phyloP scores from a whole-genome alignment of 1,140 invertebrate genomes.

The Listronotus bonariensis region DNA sequence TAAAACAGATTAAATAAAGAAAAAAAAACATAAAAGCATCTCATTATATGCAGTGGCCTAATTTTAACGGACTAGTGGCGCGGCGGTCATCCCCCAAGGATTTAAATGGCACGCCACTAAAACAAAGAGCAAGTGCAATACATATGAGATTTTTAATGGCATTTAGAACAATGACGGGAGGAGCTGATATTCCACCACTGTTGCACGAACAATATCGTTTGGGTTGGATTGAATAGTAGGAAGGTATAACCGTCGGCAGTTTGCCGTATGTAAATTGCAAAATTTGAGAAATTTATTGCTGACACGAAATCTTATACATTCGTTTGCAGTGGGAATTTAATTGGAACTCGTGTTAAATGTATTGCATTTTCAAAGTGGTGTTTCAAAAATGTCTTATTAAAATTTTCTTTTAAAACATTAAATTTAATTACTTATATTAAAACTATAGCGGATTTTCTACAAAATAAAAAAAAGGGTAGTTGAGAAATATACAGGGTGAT shows the following conservation, averaged over 20 bases:
- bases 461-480: too few species aligned
- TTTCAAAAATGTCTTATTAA: too few species aligned
- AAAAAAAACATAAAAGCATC: too few species aligned
- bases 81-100: slow-evolving; percentile 8
- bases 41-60: not conserved
- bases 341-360: slow-evolving; percentile 21
- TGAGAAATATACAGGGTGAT: too few species aligned
- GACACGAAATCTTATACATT: slow-evolving; percentile 19
- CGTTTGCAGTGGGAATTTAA: slow-evolving; percentile 18
- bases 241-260: slow-evolving; percentile 20
- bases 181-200: slow-evolving; percentile 29
- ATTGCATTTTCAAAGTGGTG: not conserved
- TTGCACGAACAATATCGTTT: slow-evolving; percentile 24
- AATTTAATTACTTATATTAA: too few species aligned
- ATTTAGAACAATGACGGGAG: slow-evolving; percentile 34
- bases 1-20: too few species aligned
- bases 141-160: slow-evolving; percentile 31
- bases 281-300: slow-evolving; percentile 27
- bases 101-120: slow-evolving; percentile 23
- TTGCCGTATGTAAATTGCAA: slow-evolving; percentile 27
- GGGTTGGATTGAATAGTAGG: slow-evolving; percentile 17
- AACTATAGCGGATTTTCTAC: too few species aligned
- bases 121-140: slow-evolving; percentile 19
- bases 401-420: too few species aligned
- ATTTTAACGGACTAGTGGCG: slow-evolving; percentile 1